Evolutionary conservation across 2,888 invertebrate species (phyloP).

Genomic region (Argynnis bischoffii): DNA sequence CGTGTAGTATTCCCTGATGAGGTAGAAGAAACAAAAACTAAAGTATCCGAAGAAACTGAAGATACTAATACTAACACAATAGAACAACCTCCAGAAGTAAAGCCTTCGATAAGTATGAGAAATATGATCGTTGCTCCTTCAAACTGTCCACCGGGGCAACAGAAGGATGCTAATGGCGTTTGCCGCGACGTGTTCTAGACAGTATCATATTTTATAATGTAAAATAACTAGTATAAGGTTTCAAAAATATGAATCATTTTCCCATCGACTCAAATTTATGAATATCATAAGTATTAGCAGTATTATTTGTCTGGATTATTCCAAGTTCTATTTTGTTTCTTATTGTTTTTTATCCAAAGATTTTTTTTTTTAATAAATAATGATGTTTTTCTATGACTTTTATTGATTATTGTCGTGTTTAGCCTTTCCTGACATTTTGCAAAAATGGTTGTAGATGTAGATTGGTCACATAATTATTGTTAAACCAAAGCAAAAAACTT

Average conservation of each 20-base stretch:
- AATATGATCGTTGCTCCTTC: conserved; percentile 58
- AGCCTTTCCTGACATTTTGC: too few relatives aligned
- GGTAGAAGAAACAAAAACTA: conserved; percentile 52
- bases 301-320: conserved; percentile 4
- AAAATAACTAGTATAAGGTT: not conserved
- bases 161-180: conserved; percentile 48
- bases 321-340: not conserved
- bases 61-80: conserved; percentile 48
- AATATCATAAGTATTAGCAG: conserved; percentile 13
- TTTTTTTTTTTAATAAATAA: too few relatives aligned
- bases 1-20: conserved; percentile 67
- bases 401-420: too few relatives aligned
- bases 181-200: conserved; percentile 51
- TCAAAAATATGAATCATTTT: conserved; percentile 12
- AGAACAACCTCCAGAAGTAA: conserved; percentile 43
- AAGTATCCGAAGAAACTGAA: conserved; percentile 41
- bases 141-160: conserved; percentile 51
- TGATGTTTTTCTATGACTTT: too few relatives aligned
- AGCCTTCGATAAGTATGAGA: conserved; percentile 38
- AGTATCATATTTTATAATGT: not conserved
- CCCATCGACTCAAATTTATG: conserved; percentile 10
- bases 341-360: too few relatives aligned
- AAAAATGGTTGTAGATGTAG: too few relatives aligned
- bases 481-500: too few relatives aligned
- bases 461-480: too few relatives aligned